Conservation (phyloP, 1,140 invertebrate species). For the Pogonognathellus flavescens region DNA sequence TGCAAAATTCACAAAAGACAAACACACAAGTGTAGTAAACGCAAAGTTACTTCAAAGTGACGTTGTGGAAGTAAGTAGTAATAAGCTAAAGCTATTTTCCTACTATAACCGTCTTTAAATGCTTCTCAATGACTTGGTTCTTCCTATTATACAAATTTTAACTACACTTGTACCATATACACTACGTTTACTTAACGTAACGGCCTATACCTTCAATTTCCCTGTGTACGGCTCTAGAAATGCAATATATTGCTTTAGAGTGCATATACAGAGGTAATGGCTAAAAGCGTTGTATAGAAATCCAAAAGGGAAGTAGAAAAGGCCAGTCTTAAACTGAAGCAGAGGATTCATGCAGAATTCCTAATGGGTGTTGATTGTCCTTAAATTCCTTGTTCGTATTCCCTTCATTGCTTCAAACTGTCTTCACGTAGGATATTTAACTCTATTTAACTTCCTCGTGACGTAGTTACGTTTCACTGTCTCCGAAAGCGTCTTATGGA, state of each 20-base stretch:
- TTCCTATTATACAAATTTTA: too few species aligned
- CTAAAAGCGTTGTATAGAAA: background rate
- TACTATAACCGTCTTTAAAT: too few species aligned
- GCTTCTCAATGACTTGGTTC: too few species aligned
- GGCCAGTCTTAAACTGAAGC: conserved; percentile 1
- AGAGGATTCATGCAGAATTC: conserved; percentile 30
- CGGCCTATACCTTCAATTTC: too few species aligned
- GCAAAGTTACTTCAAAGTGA: background rate
- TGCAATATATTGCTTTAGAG: too few species aligned
- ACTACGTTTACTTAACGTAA: too few species aligned
- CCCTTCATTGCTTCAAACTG: conserved; percentile 3
- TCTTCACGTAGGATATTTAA: conserved; percentile 21
- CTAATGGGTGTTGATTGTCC: conserved; percentile 34
- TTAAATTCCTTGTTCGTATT: conserved; percentile 35
- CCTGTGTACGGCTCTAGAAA: too few species aligned
- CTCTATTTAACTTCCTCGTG: background rate
- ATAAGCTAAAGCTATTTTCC: too few species aligned
- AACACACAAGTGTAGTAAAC: background rate
- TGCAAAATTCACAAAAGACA: conserved; percentile 3
- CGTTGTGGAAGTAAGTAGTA: too few species aligned
- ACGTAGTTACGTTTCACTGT: background rate
- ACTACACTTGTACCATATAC: too few species aligned
- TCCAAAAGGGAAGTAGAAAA: background rate
- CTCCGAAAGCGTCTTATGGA: background rate
- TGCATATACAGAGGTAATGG: background rate